Evolutionary conservation across 2,888 invertebrate genomes (phyloP).

Genomic region (Netelia virgata): DNA sequence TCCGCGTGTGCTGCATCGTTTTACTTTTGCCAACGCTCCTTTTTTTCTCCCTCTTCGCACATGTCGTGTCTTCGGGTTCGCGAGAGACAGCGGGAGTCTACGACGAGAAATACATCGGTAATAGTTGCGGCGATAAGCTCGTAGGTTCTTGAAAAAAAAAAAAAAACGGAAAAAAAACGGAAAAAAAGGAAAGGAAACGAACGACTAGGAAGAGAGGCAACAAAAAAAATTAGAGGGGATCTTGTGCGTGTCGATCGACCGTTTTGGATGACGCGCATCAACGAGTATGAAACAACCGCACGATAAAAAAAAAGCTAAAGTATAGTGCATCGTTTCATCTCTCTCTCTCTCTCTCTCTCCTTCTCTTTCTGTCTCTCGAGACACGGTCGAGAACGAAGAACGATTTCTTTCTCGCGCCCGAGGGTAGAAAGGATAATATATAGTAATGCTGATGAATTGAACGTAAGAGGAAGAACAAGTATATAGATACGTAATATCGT

Average conservation of each 20-base stretch:
- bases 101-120: neutral
- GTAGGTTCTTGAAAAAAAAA: constrained; percentile 18
- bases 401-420: constrained; percentile 62
- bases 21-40: constrained; percentile 2
- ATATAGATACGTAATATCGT: constrained; percentile 35
- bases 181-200: constrained; percentile 34
- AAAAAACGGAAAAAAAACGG: neutral
- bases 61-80: constrained; percentile 58
- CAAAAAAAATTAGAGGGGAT: constrained; percentile 27
- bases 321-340: constrained; percentile 30
- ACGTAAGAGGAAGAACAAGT: constrained; percentile 36
- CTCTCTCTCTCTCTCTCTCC: constrained; percentile 26
- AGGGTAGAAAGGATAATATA: constrained; percentile 56
- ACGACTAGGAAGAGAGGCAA: constrained; percentile 17
- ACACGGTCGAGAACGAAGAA: constrained; percentile 49
- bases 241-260: constrained; percentile 62
- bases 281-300: constrained; percentile 59
- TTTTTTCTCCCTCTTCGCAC: constrained; percentile 64
- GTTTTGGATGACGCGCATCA: constrained; percentile 67
- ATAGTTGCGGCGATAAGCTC: constrained; percentile 26
- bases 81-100: neutral
- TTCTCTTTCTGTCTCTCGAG: constrained; percentile 3
- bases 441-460: constrained; percentile 39
- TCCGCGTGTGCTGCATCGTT: constrained; percentile 69
- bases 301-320: constrained; percentile 16